Conservation (phyloP, 2,113 vertebrate genomes). For the Lynx canadensis region DNA sequence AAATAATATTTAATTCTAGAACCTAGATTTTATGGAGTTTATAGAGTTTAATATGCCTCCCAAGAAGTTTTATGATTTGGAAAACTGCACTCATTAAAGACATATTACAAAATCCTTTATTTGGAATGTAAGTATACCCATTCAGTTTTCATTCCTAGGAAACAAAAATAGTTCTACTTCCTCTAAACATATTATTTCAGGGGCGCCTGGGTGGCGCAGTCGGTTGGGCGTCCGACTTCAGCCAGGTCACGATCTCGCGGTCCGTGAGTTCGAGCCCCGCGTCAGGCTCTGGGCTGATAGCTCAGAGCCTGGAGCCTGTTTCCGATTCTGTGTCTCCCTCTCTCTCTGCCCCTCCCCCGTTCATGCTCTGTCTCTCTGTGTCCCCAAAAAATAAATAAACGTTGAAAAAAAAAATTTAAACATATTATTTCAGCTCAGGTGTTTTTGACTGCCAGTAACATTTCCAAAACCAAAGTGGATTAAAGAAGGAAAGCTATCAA, state of each 20-base stretch:
- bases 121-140: not conserved
- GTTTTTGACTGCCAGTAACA: not conserved
- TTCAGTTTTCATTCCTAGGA: slow-evolving; percentile 52
- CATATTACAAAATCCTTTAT: slow-evolving; percentile 25
- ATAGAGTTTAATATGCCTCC: slow-evolving; percentile 50
- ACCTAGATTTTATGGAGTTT: slow-evolving; percentile 41
- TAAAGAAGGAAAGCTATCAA: slow-evolving; percentile 2
- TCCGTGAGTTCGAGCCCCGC: no score
- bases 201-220: no score
- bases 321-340: no score
- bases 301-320: no score
- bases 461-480: not conserved
- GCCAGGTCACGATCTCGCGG: no score
- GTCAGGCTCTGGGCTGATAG: no score
- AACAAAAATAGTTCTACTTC: slow-evolving; percentile 47
- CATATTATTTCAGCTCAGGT: slow-evolving; percentile 8
- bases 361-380: no score
- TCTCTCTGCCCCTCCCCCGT: no score
- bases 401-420: no score
- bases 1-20: slow-evolving; percentile 47
- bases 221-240: no score
- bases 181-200: slow-evolving; percentile 35
- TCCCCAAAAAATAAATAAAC: no score
- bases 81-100: slow-evolving; percentile 46
- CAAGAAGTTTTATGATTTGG: slow-evolving; percentile 70